Evolutionary conservation across 2,113 vertebrate genomes (phyloP).

Genomic region (Oncorhynchus nerka): DNA sequence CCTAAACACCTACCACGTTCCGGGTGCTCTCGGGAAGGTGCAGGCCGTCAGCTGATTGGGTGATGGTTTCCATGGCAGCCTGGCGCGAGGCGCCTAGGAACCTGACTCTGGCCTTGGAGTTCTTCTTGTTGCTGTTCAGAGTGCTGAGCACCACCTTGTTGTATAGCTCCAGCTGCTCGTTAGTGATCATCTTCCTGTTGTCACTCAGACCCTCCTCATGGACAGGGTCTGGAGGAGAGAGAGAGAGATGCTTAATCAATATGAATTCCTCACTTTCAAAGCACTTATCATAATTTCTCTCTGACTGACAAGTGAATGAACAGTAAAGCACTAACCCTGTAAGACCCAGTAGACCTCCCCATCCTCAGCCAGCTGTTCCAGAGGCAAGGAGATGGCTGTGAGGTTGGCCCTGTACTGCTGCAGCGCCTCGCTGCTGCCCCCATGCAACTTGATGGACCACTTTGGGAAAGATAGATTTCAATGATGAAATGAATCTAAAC

Average conservation of each 20-base stretch:
- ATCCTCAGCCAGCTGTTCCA: constrained; percentile 83
- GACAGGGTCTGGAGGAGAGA: constrained; percentile 82
- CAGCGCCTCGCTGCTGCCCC: constrained; percentile 87
- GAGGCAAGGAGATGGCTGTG: constrained; percentile 80
- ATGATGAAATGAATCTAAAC: neutral
- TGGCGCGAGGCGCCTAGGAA: constrained; percentile 85
- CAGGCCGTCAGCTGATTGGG: constrained; percentile 87
- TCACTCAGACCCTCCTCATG: constrained; percentile 87
- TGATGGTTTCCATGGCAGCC: constrained; percentile 89
- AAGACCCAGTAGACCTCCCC: constrained; percentile 95
- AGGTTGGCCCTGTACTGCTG: constrained; percentile 90
- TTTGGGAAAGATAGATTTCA: constrained; percentile 50
- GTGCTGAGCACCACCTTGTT: constrained; percentile 85
- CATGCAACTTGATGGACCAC: constrained; percentile 97
- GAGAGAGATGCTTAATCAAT: neutral
- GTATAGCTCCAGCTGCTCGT: constrained; percentile 89
- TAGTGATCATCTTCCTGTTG: constrained; percentile 94
- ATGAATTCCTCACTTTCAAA: neutral
- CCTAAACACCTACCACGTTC: constrained; percentile 79
- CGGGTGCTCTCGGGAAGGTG: constrained; percentile 90
- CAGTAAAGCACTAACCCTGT: constrained; percentile 80
- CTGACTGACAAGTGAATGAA: neutral
- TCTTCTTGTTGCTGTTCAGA: constrained; percentile 82
- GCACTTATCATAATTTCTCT: neutral
- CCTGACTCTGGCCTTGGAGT: constrained; percentile 80